Evolutionary conservation across 1,140 invertebrate genomes (phyloP).

Genomic region (Calliopsis andreniformis): DNA sequence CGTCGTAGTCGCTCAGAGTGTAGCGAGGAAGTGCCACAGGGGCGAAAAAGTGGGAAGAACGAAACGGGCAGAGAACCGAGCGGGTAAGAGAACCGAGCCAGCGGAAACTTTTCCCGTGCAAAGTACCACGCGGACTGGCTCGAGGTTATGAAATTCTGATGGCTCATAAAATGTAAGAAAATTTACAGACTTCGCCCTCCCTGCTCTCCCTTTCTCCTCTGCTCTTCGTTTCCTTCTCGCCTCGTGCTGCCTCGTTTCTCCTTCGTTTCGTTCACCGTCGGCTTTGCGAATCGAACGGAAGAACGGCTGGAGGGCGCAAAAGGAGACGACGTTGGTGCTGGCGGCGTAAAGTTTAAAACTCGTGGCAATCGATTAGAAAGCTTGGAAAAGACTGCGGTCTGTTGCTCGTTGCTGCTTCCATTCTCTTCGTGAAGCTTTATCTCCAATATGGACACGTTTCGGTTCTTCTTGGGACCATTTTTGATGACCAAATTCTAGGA

Average conservation of each 20-base stretch:
- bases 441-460: slow-evolving; percentile 2
- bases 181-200: slow-evolving; percentile 80
- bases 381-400: slow-evolving; percentile 65
- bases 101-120: slow-evolving; percentile 80
- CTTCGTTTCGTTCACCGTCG: slow-evolving; percentile 50
- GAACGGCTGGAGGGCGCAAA: slow-evolving; percentile 59
- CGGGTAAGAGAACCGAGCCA: slow-evolving; percentile 63
- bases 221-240: slow-evolving; percentile 29
- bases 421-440: slow-evolving; percentile 37
- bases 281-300: slow-evolving; percentile 61
- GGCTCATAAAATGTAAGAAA: slow-evolving; percentile 83
- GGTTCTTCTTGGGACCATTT: no score
- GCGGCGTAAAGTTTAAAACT: slow-evolving; percentile 80
- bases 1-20: slow-evolving; percentile 27
- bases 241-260: slow-evolving; percentile 49
- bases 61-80: slow-evolving; percentile 38
- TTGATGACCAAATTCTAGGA: no score
- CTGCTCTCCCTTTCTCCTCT: slow-evolving; percentile 37
- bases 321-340: slow-evolving; percentile 42
- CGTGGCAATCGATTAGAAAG: slow-evolving; percentile 79
- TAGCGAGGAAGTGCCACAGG: slow-evolving; percentile 52
- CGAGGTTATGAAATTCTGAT: slow-evolving; percentile 83
- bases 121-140: slow-evolving; percentile 82
- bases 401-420: slow-evolving; percentile 59
- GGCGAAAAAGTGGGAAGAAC: slow-evolving; percentile 60